Conservation (phyloP, 35 echinoderm and acorn worm species). For the Eucidaris tribuloides region DNA sequence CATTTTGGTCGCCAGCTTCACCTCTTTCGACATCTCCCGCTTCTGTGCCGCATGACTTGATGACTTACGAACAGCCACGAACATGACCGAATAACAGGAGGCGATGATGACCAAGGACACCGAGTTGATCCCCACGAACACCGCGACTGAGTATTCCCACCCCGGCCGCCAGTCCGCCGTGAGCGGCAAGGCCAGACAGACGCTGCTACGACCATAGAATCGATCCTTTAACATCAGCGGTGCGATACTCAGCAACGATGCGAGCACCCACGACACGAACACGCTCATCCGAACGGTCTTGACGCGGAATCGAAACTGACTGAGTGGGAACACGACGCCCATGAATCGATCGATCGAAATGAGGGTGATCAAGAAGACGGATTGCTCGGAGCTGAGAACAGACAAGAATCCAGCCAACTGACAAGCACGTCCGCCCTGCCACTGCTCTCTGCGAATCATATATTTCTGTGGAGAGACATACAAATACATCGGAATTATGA, state of each 20-base stretch:
- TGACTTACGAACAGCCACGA: constrained; percentile 50
- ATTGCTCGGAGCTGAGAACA: constrained; percentile 68
- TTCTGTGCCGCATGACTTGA: not conserved
- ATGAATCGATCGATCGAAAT: constrained; percentile 71
- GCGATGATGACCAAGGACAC: constrained; percentile 63
- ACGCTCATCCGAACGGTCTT: constrained; percentile 45
- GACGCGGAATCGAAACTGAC: constrained; percentile 46
- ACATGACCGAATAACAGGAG: constrained; percentile 67
- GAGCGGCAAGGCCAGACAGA: constrained; percentile 71
- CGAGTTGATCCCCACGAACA: constrained; percentile 72
- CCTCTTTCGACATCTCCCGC: constrained; percentile 12
- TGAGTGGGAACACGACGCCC: constrained; percentile 70
- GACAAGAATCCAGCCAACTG: constrained; percentile 68
- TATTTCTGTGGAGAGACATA: too few relatives aligned
- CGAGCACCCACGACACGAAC: constrained; percentile 43
- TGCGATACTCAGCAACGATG: constrained; percentile 53
- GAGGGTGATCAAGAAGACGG: constrained; percentile 68
- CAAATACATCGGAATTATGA: too few relatives aligned
- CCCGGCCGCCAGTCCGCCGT: constrained; percentile 49
- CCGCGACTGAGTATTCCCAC: constrained; percentile 71
- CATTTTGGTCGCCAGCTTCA: constrained; percentile 21
- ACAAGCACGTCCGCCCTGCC: constrained; percentile 43
- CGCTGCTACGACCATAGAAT: constrained; percentile 76
- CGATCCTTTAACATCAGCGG: constrained; percentile 47
- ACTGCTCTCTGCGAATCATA: not conserved